Conservation (phyloP, 2,797 vertebrate genomes). For the Danio kyathit region DNA sequence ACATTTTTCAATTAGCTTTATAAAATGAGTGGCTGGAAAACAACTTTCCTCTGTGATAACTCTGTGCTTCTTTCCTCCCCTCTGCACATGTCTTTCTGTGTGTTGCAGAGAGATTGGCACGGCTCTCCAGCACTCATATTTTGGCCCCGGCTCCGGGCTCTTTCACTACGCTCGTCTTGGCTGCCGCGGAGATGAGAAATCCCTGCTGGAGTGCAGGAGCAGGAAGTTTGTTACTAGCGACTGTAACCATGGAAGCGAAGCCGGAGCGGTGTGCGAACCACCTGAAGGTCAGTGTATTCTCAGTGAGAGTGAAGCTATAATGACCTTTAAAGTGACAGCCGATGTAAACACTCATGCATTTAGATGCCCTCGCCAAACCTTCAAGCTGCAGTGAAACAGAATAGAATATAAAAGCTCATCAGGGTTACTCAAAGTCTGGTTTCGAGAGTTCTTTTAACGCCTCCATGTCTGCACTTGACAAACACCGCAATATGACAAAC, state of each 20-base stretch:
- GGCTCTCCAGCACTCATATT: conserved; percentile 78
- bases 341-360: conserved; percentile 45
- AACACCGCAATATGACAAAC: neutral
- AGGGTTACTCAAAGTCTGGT: conserved; percentile 3
- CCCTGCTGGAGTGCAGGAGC: conserved; percentile 83
- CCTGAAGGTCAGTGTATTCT: conserved; percentile 86
- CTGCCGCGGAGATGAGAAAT: conserved; percentile 88
- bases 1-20: neutral
- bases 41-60: neutral
- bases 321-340: conserved; percentile 51
- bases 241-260: conserved; percentile 86
- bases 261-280: conserved; percentile 80
- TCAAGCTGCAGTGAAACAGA: conserved; percentile 22
- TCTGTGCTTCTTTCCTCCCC: conserved; percentile 8
- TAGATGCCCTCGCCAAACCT: conserved; percentile 18
- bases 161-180: conserved; percentile 87
- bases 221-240: conserved; percentile 81
- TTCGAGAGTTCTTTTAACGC: neutral
- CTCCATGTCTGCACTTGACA: neutral
- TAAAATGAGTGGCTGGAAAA: conserved; percentile 9
- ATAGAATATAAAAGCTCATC: conserved; percentile 19
- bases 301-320: conserved; percentile 8
- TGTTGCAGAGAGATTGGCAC: conserved; percentile 85
- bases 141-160: conserved; percentile 79
- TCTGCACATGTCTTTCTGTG: conserved; percentile 13